A percentile compares a stretch with the other conserved stretches of the same genome.
Evolutionary conservation across 2,797 vertebrate species (phyloP).

Genomic region (Liparis tanakae): DNA sequence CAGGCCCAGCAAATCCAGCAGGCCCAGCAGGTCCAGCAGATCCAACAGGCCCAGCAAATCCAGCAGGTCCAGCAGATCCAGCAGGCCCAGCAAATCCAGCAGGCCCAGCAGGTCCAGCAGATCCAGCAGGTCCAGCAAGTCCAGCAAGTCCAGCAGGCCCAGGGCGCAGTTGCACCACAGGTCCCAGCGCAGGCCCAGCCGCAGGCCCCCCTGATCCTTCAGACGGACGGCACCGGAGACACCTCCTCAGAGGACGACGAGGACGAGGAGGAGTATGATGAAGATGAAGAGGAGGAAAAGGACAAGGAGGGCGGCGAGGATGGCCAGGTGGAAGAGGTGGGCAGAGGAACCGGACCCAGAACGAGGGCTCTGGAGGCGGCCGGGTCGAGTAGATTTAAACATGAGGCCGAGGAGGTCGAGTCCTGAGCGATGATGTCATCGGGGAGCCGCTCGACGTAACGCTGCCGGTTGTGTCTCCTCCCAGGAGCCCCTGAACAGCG

Average conservation of each 20-base stretch:
- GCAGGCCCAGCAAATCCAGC: constrained; percentile 69
- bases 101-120: constrained; percentile 77
- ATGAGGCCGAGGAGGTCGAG: not conserved
- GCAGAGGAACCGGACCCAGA: not conserved
- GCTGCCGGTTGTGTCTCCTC: not conserved
- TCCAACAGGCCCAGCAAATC: constrained; percentile 74
- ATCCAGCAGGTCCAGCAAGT: constrained; percentile 63
- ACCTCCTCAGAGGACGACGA: constrained; percentile 98
- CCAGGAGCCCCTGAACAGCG: constrained; percentile 97
- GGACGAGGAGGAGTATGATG: constrained; percentile 98
- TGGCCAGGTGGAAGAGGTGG: constrained; percentile 97
- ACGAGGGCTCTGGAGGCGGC: too few species aligned
- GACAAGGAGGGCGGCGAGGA: constrained; percentile 97
- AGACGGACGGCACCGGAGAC: constrained; percentile 95
- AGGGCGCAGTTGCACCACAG: constrained; percentile 78
- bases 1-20: constrained; percentile 81
- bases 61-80: constrained; percentile 71
- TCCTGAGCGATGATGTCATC: not conserved
- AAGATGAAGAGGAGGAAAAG: constrained; percentile 97
- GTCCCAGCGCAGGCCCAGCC: constrained; percentile 74
- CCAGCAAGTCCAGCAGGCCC: constrained; percentile 76
- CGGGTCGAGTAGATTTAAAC: not conserved
- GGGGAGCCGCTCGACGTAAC: too few species aligned
- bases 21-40: constrained; percentile 70
- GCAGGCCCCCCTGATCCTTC: constrained; percentile 89